Evolutionary conservation across 2,113 vertebrate species (phyloP).

Genomic region (Anas platyrhynchos): DNA sequence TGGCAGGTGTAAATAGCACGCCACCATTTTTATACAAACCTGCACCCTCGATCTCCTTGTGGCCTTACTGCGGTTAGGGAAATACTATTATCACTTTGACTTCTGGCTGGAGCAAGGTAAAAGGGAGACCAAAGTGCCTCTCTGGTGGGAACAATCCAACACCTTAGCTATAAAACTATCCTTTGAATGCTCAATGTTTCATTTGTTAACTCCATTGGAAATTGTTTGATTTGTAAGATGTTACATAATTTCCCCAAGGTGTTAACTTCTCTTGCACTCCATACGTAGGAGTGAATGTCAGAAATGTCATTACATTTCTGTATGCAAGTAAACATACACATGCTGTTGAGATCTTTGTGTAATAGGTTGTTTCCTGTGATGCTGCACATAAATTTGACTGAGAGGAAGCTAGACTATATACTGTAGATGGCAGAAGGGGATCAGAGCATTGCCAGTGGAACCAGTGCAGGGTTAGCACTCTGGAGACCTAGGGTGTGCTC

Average conservation of each 20-base stretch:
- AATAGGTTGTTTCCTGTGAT: not conserved
- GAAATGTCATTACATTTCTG: not conserved
- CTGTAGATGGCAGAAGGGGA: conserved; percentile 32
- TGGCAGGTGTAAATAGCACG: not conserved
- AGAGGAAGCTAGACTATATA: not conserved
- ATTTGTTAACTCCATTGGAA: not conserved
- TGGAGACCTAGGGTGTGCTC: not conserved
- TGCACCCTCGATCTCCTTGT: not conserved
- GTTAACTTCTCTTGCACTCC: not conserved
- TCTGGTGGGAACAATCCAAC: conserved; percentile 36
- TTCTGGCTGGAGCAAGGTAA: conserved; percentile 34
- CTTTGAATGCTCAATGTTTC: conserved; percentile 2
- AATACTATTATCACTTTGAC: conserved; percentile 58
- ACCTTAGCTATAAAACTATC: not conserved
- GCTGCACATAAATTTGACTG: not conserved
- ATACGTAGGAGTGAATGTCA: not conserved
- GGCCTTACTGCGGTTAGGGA: conserved; percentile 35
- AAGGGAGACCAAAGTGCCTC: conserved; percentile 52
- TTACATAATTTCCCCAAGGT: not conserved
- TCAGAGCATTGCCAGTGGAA: not conserved
- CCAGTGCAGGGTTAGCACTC: not conserved
- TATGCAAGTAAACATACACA: not conserved
- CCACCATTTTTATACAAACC: not conserved
- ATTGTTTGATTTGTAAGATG: not conserved
- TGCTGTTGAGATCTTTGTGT: not conserved